Evolutionary conservation across 1,140 invertebrate species (phyloP), one percentile per base, ranked within the genome.

Genomic region (Brachionus sp.): DNA sequence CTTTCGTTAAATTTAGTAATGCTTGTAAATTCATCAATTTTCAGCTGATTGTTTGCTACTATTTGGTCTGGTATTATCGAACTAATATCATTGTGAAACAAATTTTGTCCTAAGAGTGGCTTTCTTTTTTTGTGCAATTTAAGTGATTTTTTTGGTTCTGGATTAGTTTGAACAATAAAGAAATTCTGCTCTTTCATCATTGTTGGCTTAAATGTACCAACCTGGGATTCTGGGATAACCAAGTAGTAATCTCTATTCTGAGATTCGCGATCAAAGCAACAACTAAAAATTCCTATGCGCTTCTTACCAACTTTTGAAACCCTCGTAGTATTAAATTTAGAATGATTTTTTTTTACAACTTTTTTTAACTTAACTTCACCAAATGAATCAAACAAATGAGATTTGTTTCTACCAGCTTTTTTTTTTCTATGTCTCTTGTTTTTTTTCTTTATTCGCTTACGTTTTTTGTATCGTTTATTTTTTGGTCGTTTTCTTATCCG

Each of bases 101-200:
- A 46, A 13, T 75, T 44, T 25, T 75, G 39, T 19, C 37, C 37
- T 16, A 73, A 35, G 12, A 75, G 19, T 35, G 66, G 66, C n/a
- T 75, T 75, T 19, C 70, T 44, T 75, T 75, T 75, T 75, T 75
- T 75, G 39, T 25, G 46, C 4, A 75, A 46, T 33, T 46, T 75
- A 19, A 75, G 19, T 13, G 70, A 46, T 25, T 23, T 23, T 75
- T 75, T 25, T 10, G 9, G 19, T 46, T 46, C 42, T 19, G 42
- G 44, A 29, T 75, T 75, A 2, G 33, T 73, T 73, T 73, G 68
- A 23, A 66, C 33, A 16, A 66, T 66, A 37, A 19, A 70, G 37
- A 70, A 39, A 70, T 37, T 70, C n/a, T 39, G 10, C 35, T 70
- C 66, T 39, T 70, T 70, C 16, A 23, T 19, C 37, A 39, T n/a